phyloP scores from a whole-genome alignment of 2,888 invertebrate genomes.

The Drosophila aldrichi region DNA sequence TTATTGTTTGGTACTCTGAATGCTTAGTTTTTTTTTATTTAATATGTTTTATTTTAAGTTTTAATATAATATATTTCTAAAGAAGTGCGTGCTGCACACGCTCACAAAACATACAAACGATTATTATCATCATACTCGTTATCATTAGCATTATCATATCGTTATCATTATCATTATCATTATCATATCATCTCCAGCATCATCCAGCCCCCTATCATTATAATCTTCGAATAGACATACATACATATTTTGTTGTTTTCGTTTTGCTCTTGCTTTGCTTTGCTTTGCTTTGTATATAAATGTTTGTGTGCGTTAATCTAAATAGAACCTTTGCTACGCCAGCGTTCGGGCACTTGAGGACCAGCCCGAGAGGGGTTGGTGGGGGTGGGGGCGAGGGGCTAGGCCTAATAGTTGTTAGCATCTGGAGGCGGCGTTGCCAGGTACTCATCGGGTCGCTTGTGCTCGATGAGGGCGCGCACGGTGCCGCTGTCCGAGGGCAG shows the following conservation, averaged over 20 bases:
- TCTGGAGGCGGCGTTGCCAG: conserved; percentile 94
- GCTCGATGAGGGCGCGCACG: conserved; percentile 95
- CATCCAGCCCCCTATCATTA: conserved; percentile 42
- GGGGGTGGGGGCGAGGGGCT: background rate
- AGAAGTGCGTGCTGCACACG: conserved; percentile 40
- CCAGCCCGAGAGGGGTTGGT: conserved; percentile 43
- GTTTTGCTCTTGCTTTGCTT: background rate
- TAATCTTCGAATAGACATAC: conserved; percentile 33
- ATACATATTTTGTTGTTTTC: conserved; percentile 14
- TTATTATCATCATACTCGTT: conserved; percentile 12
- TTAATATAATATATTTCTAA: conserved; percentile 48
- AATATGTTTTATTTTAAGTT: conserved; percentile 29
- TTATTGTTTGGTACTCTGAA: conserved; percentile 54
- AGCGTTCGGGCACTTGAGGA: conserved; percentile 46
- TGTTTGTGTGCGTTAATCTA: conserved; percentile 30
- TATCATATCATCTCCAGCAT: conserved; percentile 31
- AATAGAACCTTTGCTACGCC: conserved; percentile 55
- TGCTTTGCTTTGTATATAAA: conserved; percentile 16
- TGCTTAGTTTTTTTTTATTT: conserved; percentile 41
- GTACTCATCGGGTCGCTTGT: conserved; percentile 96
- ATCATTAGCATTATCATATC: conserved; percentile 14
- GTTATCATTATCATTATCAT: conserved; percentile 10
- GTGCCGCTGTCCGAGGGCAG: conserved; percentile 97
- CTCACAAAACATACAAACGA: conserved; percentile 31
- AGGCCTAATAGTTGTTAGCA: conserved; percentile 92